Percentiles rank a stretch among this genome's conserved stretches.
phyloP scores from a whole-genome alignment of 2,113 vertebrate genomes.

The Tetraodon nigroviridis region DNA sequence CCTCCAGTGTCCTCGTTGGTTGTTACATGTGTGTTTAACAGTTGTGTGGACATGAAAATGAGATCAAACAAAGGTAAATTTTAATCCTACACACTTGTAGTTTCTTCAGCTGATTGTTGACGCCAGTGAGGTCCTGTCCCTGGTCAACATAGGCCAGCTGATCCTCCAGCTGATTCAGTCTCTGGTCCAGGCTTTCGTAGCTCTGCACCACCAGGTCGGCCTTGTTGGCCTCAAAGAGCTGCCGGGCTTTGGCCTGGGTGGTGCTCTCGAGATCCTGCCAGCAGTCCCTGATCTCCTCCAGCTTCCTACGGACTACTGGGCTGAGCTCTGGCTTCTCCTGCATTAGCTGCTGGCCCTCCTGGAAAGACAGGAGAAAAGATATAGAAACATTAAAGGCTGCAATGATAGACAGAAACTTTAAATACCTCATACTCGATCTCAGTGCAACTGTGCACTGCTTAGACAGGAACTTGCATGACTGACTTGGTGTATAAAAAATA shows the following conservation, averaged over 20 bases:
- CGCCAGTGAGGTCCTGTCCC: slow-evolving; percentile 80
- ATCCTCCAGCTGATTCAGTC: slow-evolving; percentile 81
- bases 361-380: slow-evolving; percentile 1
- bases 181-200: slow-evolving; percentile 82
- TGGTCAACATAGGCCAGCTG: slow-evolving; percentile 80
- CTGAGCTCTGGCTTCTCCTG: slow-evolving; percentile 88
- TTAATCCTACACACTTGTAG: slow-evolving; percentile 74
- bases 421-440: no score
- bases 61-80: no score
- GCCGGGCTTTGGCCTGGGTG: slow-evolving; percentile 83
- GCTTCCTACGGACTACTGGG: slow-evolving; percentile 77
- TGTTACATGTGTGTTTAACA: background rate
- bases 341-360: slow-evolving; percentile 89
- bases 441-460: no score
- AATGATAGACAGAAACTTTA: no score
- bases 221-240: slow-evolving; percentile 86
- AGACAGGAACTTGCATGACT: no score
- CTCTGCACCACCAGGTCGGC: slow-evolving; percentile 85
- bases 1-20: no score
- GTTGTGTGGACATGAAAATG: background rate
- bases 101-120: slow-evolving; percentile 88
- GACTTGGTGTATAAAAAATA: no score
- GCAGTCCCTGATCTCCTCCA: slow-evolving; percentile 86
- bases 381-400: background rate
- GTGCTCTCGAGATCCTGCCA: slow-evolving; percentile 88